Base-by-base conservation (phyloP, 2,797 vertebrate species). In the Gallinago solitaria region DNA sequence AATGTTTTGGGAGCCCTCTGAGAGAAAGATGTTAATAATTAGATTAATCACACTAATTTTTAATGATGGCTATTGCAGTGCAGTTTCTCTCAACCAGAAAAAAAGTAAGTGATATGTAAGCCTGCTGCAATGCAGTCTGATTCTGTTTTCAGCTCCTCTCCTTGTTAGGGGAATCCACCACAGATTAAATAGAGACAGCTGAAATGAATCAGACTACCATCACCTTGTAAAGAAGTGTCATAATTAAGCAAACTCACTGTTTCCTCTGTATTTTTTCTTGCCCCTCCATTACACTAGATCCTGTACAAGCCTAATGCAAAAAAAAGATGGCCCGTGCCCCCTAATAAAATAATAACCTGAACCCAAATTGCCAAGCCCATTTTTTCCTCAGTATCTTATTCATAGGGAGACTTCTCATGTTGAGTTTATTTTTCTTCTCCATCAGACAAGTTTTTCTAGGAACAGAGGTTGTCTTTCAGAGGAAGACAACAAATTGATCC, bases 401-500 rank as follows among this genome's bases (percentile, higher is more conserved):
- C 47, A 75, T 2, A 20, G 27, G 10, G 5, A 75, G 16, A 75
- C 48, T 65, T 75, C 28, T 73, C 32, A 75, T 19, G 28, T 35
- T 74, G 54, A 37, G 35, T 83, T 88, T 90, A 75, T 90, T 87
- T 87, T 83, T 61, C 23, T 65, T 54, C 53, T 93, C 71, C 39
- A 39, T 37, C 76, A 81, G 64, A 51, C 16, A 65, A 37, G 56
- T 84, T 51, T 35, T 85, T 95, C 33, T 69, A 67, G 53, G 65
- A 89, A 59, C 79, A 84, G 81, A 93, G 68, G 57, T 17, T 75
- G 43, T 84, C 81, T 95, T 94, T 90, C 57, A 92, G 39, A 71
- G 43, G 37, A 76, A 88, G 64, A 85, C 74, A 92, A 94, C 48
- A 83, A 93, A 93, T 65, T 65, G 70, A 85, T 93, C 35, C 71